These are phyloP conservation scores for Microhierax caerulescens DNA, from an alignment of 2,797 vertebrate species.

Conservation along the genomic window DNA sequence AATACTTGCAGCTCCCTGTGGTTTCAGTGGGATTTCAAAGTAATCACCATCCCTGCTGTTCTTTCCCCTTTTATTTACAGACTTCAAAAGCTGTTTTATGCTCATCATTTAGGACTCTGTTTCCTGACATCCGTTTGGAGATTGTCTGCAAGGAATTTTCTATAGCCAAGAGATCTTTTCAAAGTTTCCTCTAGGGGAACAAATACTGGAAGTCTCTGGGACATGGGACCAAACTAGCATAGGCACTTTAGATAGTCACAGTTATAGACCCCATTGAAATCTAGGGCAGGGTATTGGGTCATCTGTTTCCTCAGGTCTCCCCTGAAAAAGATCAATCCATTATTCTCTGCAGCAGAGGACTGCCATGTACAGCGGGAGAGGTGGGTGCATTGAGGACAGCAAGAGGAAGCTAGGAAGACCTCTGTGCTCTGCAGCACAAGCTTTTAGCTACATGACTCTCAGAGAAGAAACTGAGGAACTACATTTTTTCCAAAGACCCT, in stretches of 20 bases:
- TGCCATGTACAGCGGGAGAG: background rate
- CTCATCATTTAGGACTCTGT: background rate
- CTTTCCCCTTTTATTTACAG: slow-evolving; percentile 40
- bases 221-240: background rate
- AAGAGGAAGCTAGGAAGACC: background rate
- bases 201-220: background rate
- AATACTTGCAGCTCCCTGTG: slow-evolving; percentile 27
- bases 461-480: background rate
- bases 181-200: background rate
- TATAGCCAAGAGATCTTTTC: background rate
- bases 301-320: background rate
- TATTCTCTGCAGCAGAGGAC: background rate
- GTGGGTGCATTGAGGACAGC: background rate
- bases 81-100: slow-evolving; percentile 45
- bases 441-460: background rate
- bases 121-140: background rate
- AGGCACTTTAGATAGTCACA: background rate
- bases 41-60: slow-evolving; percentile 16
- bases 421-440: background rate
- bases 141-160: background rate
- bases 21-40: slow-evolving; percentile 54
- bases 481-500: background rate
- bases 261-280: background rate
- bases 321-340: background rate
- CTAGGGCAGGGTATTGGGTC: background rate